Conservation (phyloP, 2,797 vertebrate genomes). For the Cichlasoma orientale region DNA sequence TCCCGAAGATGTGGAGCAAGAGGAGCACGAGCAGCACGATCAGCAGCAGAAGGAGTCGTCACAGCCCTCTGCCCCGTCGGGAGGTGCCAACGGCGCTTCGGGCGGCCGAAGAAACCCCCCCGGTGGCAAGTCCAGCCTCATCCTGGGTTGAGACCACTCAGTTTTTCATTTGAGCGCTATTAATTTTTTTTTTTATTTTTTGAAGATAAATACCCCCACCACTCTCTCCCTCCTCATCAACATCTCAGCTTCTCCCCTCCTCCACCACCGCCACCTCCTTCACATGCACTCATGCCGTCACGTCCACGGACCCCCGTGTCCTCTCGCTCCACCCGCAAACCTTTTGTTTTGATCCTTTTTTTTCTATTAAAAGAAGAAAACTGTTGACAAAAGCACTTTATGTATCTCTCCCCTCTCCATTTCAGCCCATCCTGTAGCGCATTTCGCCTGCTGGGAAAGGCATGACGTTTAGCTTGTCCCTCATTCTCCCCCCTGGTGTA, state of each 20-base stretch:
- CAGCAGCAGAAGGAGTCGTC: slow-evolving; percentile 63
- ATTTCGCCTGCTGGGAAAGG: slow-evolving; percentile 79
- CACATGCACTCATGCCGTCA: slow-evolving; percentile 69
- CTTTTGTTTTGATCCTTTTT: slow-evolving; percentile 78
- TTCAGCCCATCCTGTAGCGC: slow-evolving; percentile 81
- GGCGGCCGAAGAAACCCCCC: slow-evolving; percentile 92
- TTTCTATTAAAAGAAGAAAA: slow-evolving; percentile 84
- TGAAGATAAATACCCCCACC: slow-evolving; percentile 78
- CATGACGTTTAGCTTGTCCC: slow-evolving; percentile 78
- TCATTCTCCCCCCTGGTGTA: slow-evolving; percentile 75
- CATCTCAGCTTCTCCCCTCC: slow-evolving; percentile 44
- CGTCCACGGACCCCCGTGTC: slow-evolving; percentile 39
- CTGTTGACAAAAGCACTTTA: slow-evolving; percentile 98
- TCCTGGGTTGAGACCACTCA: slow-evolving; percentile 87
- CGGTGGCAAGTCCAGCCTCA: slow-evolving; percentile 95
- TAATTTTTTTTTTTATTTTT: slow-evolving; percentile 75
- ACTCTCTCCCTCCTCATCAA: slow-evolving; percentile 79
- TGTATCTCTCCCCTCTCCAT: slow-evolving; percentile 80
- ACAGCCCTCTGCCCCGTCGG: slow-evolving; percentile 72
- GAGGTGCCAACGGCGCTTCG: slow-evolving; percentile 50
- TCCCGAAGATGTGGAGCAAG: slow-evolving; percentile 67
- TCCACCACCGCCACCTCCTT: slow-evolving; percentile 43
- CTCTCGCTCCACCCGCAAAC: slow-evolving; percentile 67
- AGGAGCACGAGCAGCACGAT: slow-evolving; percentile 52
- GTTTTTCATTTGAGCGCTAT: slow-evolving; percentile 78